Evolutionary conservation across 2,113 vertebrate genomes (phyloP), one percentile per base, ranked within the genome.

Genomic region (Periophthalmodon schlosseri): DNA sequence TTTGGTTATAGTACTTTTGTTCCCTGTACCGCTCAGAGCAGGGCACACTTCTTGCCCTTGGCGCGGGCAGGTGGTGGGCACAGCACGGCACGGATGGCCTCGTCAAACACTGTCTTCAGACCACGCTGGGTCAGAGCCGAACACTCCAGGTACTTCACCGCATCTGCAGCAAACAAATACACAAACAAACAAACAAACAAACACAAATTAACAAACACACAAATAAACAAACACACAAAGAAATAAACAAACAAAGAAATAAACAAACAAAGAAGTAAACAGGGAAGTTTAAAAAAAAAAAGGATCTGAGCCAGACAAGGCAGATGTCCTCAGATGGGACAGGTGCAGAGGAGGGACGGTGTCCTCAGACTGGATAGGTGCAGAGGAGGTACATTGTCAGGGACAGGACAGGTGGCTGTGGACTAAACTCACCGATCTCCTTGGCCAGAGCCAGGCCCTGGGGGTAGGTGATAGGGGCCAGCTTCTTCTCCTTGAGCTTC

Each of bases 401-500:
- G n/a, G 52, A 18, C 52, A 56, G 20, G 20, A 10, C 0, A 2
- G 16, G 0, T 6, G 70, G 8, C 57, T 16, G 47, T 14, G 13
- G 47, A 15, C 46, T 2, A 10, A 23, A 74, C 87, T 82, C 39
- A 98, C 97, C 97, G 0, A 98, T 97, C 91, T 99, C 97, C 86
- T 99, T 99, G 0, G 97, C 96, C 94, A 99, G 96, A 70, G 97
- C 97, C 9, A 99, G 93, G 67, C 97, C 97, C 83, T 99, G 97
- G 0, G 96, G 97, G 79, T 99, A 99, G 77, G 96, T 98, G 91
- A 99, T 99, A 0, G 97, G 97, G 0, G 96, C 92, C 88, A 99
- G 93, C 77, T 99, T 99, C 92, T 98, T 98, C 83, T 99, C 97
- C 90, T 98, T 98, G 91, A 99, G 95, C 73, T 99, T 99, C 77